Conservation (phyloP, 1,140 invertebrate species). For the Drosophila ercepeae region DNA sequence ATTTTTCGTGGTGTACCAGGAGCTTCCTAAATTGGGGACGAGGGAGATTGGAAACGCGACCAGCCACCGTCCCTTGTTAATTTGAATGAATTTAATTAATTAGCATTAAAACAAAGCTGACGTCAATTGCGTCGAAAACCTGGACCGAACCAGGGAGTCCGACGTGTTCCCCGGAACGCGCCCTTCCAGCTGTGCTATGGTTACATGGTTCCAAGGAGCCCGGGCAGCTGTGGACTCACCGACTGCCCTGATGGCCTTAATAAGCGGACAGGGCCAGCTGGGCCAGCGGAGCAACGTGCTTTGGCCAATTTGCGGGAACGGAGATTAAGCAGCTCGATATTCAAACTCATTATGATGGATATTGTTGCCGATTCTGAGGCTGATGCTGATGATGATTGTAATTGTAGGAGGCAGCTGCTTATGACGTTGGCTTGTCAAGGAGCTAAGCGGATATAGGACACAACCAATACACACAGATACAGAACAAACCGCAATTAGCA, state of each 20-base stretch:
- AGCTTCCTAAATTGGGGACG: neutral
- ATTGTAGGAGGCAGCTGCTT: constrained; percentile 42
- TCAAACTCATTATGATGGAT: constrained; percentile 67
- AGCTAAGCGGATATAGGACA: constrained; percentile 65
- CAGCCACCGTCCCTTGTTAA: constrained; percentile 52
- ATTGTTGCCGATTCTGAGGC: constrained; percentile 68
- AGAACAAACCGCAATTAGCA: constrained; percentile 56
- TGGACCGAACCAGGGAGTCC: neutral
- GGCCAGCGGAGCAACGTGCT: constrained; percentile 11
- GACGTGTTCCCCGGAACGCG: neutral
- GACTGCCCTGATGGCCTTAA: constrained; percentile 27
- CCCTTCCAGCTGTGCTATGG: neutral
- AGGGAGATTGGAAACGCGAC: constrained; percentile 2
- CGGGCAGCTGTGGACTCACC: constrained; percentile 19
- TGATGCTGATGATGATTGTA: constrained; percentile 56
- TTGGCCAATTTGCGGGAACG: constrained; percentile 58
- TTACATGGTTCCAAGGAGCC: constrained; percentile 6
- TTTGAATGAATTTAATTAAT: constrained; percentile 81
- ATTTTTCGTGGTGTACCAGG: constrained; percentile 8
- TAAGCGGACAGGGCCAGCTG: constrained; percentile 52
- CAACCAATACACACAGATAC: constrained; percentile 20
- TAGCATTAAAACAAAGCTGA: constrained; percentile 77
- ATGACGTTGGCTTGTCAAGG: constrained; percentile 57
- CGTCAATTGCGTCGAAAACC: constrained; percentile 60
- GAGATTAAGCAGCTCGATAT: constrained; percentile 60